phyloP scores from a whole-genome alignment of 2,797 vertebrate species.

The Prunella strophiata region DNA sequence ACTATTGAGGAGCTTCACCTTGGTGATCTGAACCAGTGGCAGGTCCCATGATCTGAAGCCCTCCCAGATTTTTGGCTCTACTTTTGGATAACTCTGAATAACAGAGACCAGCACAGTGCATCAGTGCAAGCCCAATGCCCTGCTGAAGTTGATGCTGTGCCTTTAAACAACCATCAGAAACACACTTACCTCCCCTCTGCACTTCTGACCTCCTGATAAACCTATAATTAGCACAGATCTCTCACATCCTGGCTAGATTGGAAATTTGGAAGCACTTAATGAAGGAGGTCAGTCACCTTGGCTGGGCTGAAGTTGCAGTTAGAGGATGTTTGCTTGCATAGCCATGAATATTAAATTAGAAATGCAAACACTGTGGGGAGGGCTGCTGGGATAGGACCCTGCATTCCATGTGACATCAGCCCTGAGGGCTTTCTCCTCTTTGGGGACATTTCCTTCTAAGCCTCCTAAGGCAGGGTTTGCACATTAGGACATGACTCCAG shows the following conservation, averaged over 20 bases:
- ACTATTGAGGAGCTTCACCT: background rate
- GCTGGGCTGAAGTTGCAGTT: slow-evolving; percentile 75
- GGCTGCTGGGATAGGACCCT: background rate
- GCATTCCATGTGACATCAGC: background rate
- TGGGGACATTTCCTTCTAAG: background rate
- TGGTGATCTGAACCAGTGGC: background rate
- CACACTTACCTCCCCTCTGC: slow-evolving; percentile 31
- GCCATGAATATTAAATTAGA: slow-evolving; percentile 62
- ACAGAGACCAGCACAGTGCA: background rate
- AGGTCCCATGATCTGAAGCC: background rate
- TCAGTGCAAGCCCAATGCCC: background rate
- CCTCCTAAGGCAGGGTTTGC: background rate
- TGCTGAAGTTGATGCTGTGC: background rate
- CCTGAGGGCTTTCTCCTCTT: fast-evolving
- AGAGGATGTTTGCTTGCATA: slow-evolving; percentile 62
- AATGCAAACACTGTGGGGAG: background rate
- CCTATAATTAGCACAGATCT: slow-evolving; percentile 78
- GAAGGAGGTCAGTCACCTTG: slow-evolving; percentile 79
- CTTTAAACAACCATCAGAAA: slow-evolving; percentile 57
- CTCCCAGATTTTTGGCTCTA: background rate
- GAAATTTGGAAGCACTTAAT: slow-evolving; percentile 77
- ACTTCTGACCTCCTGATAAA: slow-evolving; percentile 63
- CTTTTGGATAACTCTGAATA: background rate
- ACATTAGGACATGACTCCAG: background rate
- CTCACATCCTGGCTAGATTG: slow-evolving; percentile 70